Conservation (phyloP, 1,140 invertebrate species). For the Saccostrea cuccullata region DNA sequence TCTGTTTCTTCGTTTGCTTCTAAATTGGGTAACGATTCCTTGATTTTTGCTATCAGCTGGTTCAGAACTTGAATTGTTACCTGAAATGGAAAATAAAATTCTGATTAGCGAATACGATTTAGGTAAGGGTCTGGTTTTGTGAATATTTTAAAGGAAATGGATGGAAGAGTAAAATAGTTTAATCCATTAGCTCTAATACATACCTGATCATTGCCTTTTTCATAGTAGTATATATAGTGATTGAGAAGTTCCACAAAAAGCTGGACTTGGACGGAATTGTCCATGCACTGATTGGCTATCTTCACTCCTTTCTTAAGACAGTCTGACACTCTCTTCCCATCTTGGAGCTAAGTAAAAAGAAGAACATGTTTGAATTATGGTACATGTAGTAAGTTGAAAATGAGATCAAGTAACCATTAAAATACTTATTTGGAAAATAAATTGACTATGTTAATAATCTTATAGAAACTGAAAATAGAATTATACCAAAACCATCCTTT, state of each 20-base stretch:
- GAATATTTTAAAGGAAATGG: too few relatives aligned
- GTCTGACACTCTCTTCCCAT: constrained; percentile 94
- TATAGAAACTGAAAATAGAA: background rate
- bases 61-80: constrained; percentile 87
- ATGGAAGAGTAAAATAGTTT: background rate
- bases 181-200: constrained; percentile 60
- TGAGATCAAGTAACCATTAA: background rate
- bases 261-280: constrained; percentile 96
- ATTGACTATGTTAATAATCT: background rate
- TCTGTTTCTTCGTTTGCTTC: constrained; percentile 96
- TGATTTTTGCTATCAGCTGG: constrained; percentile 94
- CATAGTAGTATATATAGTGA: constrained; percentile 95
- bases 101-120: too few relatives aligned
- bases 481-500: background rate
- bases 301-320: constrained; percentile 97
- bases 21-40: constrained; percentile 93
- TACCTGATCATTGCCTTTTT: constrained; percentile 93
- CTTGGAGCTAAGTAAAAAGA: constrained; percentile 84
- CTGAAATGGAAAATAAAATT: constrained; percentile 77
- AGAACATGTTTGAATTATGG: background rate
- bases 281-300: constrained; percentile 98
- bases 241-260: constrained; percentile 96
- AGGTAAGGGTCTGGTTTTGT: too few relatives aligned
- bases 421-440: background rate
- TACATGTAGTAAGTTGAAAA: too few relatives aligned